Evolutionary conservation across 2,113 vertebrate species (phyloP).

Genomic region (Otocyon megalotis): DNA sequence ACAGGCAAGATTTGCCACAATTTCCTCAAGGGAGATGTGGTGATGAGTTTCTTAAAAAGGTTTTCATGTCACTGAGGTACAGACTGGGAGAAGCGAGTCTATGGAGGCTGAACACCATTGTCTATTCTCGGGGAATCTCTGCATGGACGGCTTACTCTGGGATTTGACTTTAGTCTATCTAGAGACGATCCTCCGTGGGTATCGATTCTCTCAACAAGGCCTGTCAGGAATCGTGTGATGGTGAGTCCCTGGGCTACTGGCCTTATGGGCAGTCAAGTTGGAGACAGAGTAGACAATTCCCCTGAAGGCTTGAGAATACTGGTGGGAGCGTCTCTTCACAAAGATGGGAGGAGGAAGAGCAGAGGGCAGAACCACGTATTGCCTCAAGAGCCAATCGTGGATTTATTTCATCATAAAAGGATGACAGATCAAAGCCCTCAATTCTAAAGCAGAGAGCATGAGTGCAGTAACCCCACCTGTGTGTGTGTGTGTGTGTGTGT

Average conservation of each 20-base stretch:
- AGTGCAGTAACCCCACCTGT: background rate
- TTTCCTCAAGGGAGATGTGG: background rate
- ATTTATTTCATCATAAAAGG: background rate
- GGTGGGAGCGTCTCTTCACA: background rate
- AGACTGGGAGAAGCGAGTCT: background rate
- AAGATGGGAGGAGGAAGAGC: background rate
- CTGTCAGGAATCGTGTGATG: background rate
- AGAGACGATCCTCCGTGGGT: background rate
- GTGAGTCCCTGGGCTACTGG: background rate
- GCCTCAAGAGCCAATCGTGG: background rate
- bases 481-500: background rate
- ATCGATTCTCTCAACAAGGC: background rate
- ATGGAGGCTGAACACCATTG: background rate
- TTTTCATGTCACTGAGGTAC: background rate
- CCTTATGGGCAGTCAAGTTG: background rate
- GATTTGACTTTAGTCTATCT: background rate
- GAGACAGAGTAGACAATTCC: background rate
- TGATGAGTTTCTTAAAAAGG: background rate
- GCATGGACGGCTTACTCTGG: background rate
- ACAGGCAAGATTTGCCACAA: background rate
- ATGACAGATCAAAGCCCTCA: background rate
- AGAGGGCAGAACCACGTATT: background rate
- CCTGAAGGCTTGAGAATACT: background rate
- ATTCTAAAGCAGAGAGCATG: background rate
- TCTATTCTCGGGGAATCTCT: background rate